These are phyloP conservation scores for Volucella inanis DNA, from an alignment of 2,888 invertebrate genomes.

Conservation along the genomic window DNA sequence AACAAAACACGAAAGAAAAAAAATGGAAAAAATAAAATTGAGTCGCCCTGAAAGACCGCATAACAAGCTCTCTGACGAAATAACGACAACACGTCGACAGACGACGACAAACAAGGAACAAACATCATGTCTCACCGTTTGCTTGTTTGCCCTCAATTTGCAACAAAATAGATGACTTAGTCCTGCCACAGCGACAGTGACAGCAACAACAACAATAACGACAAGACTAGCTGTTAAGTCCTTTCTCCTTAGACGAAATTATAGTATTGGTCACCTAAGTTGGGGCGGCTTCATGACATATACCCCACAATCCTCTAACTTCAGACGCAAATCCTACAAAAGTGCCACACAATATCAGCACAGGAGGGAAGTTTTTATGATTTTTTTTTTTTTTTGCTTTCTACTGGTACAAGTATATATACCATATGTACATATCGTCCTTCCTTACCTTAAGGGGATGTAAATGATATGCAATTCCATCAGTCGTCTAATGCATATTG, in stretches of 20 bases:
- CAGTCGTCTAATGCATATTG: slow-evolving; percentile 50
- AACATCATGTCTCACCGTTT: slow-evolving; percentile 70
- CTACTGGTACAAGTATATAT: neutral
- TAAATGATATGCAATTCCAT: slow-evolving; percentile 60
- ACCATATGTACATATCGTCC: too few species aligned
- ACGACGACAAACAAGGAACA: slow-evolving; percentile 69
- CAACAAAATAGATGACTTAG: slow-evolving; percentile 54
- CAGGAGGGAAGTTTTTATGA: slow-evolving; percentile 11
- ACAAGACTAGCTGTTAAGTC: slow-evolving; percentile 11
- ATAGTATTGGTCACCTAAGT: slow-evolving; percentile 61
- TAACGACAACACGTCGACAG: slow-evolving; percentile 45
- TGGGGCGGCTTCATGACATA: slow-evolving; percentile 26
- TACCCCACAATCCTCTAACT: too few species aligned
- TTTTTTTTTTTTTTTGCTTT: slow-evolving; percentile 15
- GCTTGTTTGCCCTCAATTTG: slow-evolving; percentile 74
- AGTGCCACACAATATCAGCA: slow-evolving; percentile 8
- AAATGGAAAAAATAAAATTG: slow-evolving; percentile 41
- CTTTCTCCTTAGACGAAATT: slow-evolving; percentile 44
- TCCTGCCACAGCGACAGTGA: neutral
- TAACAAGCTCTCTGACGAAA: slow-evolving; percentile 70
- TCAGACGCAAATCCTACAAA: slow-evolving; percentile 11
- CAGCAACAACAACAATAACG: neutral
- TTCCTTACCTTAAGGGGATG: slow-evolving; percentile 32
- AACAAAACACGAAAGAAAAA: neutral
- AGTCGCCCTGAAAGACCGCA: slow-evolving; percentile 62